phyloP scores from a whole-genome alignment of 2,888 invertebrate species.

The Agriopis leucophaearia region DNA sequence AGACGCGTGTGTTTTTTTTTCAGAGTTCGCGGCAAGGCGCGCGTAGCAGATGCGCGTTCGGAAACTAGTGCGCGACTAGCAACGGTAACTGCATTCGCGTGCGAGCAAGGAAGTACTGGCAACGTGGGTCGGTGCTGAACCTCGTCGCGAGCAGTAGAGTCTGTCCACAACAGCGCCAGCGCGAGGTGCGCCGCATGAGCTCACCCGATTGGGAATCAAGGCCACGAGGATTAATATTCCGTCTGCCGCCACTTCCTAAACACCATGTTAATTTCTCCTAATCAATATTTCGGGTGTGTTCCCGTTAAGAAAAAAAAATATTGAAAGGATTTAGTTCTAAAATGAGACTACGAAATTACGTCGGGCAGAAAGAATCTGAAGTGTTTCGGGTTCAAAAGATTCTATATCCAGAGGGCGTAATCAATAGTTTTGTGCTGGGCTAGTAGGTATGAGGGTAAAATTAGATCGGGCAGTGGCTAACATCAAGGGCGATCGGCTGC shows the following conservation, averaged over 20 bases:
- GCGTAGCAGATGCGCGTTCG: slow-evolving; percentile 78
- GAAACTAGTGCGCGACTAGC: slow-evolving; percentile 82
- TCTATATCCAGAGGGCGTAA: slow-evolving; percentile 60
- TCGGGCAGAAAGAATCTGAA: slow-evolving; percentile 43
- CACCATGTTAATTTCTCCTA: slow-evolving; percentile 72
- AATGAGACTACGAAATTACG: slow-evolving; percentile 15
- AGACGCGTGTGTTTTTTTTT: slow-evolving; percentile 50
- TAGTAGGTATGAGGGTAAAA: slow-evolving; percentile 44
- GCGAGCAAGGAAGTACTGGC: slow-evolving; percentile 75
- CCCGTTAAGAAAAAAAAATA: slow-evolving; percentile 47
- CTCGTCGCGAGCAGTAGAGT: slow-evolving; percentile 56
- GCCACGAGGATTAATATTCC: slow-evolving; percentile 80
- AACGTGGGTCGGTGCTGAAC: slow-evolving; percentile 64
- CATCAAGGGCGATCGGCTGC: slow-evolving; percentile 57
- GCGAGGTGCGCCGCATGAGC: slow-evolving; percentile 72
- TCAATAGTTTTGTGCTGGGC: slow-evolving; percentile 62
- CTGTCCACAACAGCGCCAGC: slow-evolving; percentile 41
- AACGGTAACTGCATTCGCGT: slow-evolving; percentile 81
- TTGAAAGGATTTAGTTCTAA: neutral
- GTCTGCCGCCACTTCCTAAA: slow-evolving; percentile 72
- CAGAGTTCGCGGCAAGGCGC: slow-evolving; percentile 60
- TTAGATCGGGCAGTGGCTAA: slow-evolving; percentile 49
- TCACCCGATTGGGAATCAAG: slow-evolving; percentile 83
- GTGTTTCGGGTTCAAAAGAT: slow-evolving; percentile 54
- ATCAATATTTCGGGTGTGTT: slow-evolving; percentile 72